Base-by-base conservation (phyloP, 2,113 vertebrate genomes). In the Corythornis madagascariensis region DNA sequence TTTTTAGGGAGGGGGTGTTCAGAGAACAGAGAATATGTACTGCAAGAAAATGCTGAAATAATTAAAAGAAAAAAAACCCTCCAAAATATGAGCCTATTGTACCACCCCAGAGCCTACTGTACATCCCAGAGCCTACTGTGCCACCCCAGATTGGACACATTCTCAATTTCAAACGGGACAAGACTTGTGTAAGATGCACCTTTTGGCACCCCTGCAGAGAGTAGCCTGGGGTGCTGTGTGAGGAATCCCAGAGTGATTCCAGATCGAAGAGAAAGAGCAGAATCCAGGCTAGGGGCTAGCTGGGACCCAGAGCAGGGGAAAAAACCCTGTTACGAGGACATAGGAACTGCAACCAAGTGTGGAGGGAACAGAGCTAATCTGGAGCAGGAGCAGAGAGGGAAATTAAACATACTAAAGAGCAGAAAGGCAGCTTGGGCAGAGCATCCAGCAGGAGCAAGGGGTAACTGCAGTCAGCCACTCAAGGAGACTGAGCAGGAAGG, bases 271-370 rank as follows among this genome's bases (percentile, higher is more conserved):
- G 38, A 38, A 38, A 38, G 38, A 38, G 38, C 38, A 38, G 29
- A 76, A 11, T 10, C 55, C 71, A 38, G 76, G 50, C 3, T 22
- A 60, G 28, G 16, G 19, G 12, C n/a, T 40, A 31, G 52, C 55
- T 83, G 50, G 18, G 42, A 77, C 14, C 55, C 40, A 42, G 43
- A 61, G 1, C 47, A 53, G 21, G 35, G 16, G 3, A 0, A 65
- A 82, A 61, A 67, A 5, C 0, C 3, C 10, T 6, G 6, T 59
- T 59, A 40, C 0, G 5, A 48, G 50, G 31, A 80, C 6, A 2
- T 17, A 70, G 89, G 26, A 86, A 81, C 47, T 75, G 21, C 18
- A 69, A 65, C 69, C 2, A 28, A 16, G 28, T 6, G 7, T 33
- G 8, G 4, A 5, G 21, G 26, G 18, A 85, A n/a, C 38, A 85